Evolutionary conservation across 2,113 vertebrate species (phyloP), one percentile per base, ranked within the genome.

Genomic region (Xiphias gladius): DNA sequence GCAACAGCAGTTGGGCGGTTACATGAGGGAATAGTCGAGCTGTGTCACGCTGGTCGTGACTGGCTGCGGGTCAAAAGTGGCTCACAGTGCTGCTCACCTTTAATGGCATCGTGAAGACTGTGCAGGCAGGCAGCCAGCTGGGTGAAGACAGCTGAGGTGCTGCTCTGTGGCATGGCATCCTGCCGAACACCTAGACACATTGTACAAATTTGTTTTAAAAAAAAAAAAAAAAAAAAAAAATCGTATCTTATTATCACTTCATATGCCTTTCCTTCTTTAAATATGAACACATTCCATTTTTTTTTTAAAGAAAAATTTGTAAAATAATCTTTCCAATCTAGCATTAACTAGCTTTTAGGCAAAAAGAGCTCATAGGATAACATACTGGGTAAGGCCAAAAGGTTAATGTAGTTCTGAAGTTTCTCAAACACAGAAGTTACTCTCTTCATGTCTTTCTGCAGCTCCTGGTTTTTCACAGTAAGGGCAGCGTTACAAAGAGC

Each of bases 381-480:
- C 98, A 94, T 93, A 99, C 98, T 98, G 48, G 98, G 97, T 94
- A 99, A 95, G 9, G 95, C 96, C 46, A 99, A 95, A 73, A 99
- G 96, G 76, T 91, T 93, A 66, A 99, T 28, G 0, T 99, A 99
- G 0, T 92, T 96, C 89, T 97, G 96, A 65, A 99, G 93, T 87
- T 99, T 99, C 88, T 97, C 97, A 92, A 99, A 99, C 82, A 96
- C 90, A 14, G 96, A 94, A 9, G 97, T 97, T 83, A 99, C 87
- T 83, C 88, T 96, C 89, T 94, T 97, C 95, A 98, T 94, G 89
- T 98, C 97, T 41, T 82, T 94, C 79, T 97, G 97, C 12, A 99
- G 88, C 90, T 98, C 97, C 83, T 92, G 92, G 90, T 99, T 99
- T 89, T 96, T 97, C 79, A 89, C 90, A 85, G 85, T 95, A 64